Base-by-base conservation (phyloP, 2,888 invertebrate genomes). In the Elysia crispata region DNA sequence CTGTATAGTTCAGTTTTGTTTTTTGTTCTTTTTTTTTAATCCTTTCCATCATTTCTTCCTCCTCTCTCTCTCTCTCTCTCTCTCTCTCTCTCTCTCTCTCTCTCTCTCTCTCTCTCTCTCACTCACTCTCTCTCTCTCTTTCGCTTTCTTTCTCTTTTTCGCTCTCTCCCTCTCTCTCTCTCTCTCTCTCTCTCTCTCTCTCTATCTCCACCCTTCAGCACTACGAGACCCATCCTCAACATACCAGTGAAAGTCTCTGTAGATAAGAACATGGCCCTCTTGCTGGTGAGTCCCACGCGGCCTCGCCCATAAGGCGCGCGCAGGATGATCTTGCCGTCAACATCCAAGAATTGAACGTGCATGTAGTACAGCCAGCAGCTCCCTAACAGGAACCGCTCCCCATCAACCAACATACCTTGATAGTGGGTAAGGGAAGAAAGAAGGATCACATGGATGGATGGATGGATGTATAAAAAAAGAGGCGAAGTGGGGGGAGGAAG, bases 321-420 rank as follows among this genome's bases (percentile, higher is more conserved):
- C 0, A 86, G 75, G n/a, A 82, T 82, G 33, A 81, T 84, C 25
- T 82, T 83, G 28, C 87, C 86, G 57, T 87, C 86, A 20, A 86
- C 83, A 31, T 88, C 89, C 60, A 86, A 85, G 79, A 88, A 90
- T 76, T 89, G 87, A 1, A 90, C 83, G 67, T 86, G 86, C 23
- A 86, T 86, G 83, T 86, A 89, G 74, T 88, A 87, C 28, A 90
- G 82, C 89, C 89, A 90, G 33, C 87, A 86, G 57, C 88, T 87
- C 30, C 87, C 87, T 20, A 89, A 81, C 62, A 90, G 83, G 33
- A 90, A 78, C 76, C 85, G 85, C 81, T 90, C 90, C 3, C 90
- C 90, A 33, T 90, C 89, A n/a, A 86, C 84, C 41, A 90, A 77
- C 84, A 89, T 87, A 30, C 90, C 90, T 90, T 81, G 41, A 11